These are phyloP conservation scores for Siderastrea radians DNA, from an alignment of 92 coral and sea anemone species.

Conservation along the genomic window DNA sequence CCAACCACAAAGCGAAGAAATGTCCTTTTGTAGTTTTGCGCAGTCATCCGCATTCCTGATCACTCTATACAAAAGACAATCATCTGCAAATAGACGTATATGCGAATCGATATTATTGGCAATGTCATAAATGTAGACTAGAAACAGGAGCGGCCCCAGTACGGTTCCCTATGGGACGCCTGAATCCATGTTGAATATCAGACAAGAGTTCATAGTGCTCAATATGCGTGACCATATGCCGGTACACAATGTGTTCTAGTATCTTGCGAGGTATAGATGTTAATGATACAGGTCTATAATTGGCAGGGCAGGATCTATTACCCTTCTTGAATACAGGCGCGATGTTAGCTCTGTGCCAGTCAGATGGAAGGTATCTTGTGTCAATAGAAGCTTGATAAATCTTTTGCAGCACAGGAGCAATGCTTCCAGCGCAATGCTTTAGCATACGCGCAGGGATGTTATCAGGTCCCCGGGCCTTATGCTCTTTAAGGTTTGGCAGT, in stretches of 20 bases:
- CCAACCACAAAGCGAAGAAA: too few relatives aligned
- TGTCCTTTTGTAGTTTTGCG: too few relatives aligned
- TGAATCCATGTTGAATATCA: constrained; percentile 40
- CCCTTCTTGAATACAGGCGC: constrained; percentile 41
- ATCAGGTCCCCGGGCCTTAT: background rate
- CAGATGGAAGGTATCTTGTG: constrained; percentile 35
- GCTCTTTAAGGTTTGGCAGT: background rate
- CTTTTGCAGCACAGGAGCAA: constrained; percentile 39
- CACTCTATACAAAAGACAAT: too few relatives aligned
- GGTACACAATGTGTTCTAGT: constrained; percentile 44
- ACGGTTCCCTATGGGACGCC: too few relatives aligned
- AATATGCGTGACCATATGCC: constrained; percentile 50
- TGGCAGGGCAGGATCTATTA: constrained; percentile 17
- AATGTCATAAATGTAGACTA: too few relatives aligned
- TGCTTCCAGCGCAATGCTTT: constrained; percentile 48
- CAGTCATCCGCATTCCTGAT: too few relatives aligned
- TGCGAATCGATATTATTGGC: too few relatives aligned
- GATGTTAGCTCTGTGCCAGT: constrained; percentile 59
- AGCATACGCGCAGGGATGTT: background rate
- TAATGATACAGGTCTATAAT: constrained; percentile 44
- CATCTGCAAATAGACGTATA: too few relatives aligned
- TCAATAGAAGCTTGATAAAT: constrained; percentile 56
- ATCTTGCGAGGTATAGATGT: constrained; percentile 47
- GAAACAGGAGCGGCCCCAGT: too few relatives aligned
- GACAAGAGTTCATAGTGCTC: constrained; percentile 29